These are phyloP conservation scores for Todiramphus saurophagus DNA, from an alignment of 2,113 vertebrate species.

Conservation along the genomic window DNA sequence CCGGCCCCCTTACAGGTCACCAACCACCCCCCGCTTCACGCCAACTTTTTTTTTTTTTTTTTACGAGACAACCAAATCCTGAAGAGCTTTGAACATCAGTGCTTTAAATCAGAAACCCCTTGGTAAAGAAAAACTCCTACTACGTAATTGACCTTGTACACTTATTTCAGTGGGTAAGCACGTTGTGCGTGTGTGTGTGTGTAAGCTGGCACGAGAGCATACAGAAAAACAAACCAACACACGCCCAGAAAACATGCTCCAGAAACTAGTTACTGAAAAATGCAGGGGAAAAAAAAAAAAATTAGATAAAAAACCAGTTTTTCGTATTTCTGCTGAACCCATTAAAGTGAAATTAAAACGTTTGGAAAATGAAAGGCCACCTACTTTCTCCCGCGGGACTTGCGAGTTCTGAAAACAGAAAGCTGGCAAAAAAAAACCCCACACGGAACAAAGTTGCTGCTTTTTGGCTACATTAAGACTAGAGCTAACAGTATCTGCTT, in stretches of 20 bases:
- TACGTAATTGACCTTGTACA: fast-evolving
- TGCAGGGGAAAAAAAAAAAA: fast-evolving
- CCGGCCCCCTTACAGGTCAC: fast-evolving
- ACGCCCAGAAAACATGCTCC: fast-evolving
- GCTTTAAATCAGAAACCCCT: fast-evolving
- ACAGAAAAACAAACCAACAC: fast-evolving
- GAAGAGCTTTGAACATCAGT: fast-evolving
- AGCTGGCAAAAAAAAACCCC: background rate
- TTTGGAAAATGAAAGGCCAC: fast-evolving
- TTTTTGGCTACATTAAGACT: fast-evolving
- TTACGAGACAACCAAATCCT: background rate
- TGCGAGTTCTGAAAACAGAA: fast-evolving
- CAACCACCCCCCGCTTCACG: fast-evolving
- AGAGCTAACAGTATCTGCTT: fast-evolving
- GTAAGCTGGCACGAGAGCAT: fast-evolving
- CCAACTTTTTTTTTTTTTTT: background rate
- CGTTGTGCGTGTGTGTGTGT: too few relatives aligned
- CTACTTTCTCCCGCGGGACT: fast-evolving
- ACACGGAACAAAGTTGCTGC: fast-evolving
- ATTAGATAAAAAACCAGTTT: fast-evolving
- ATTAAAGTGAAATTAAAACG: fast-evolving
- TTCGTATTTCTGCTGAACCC: fast-evolving
- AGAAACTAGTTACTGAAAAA: fast-evolving
- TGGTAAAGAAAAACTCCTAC: fast-evolving
- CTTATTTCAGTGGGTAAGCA: fast-evolving